Percentiles rank a stretch among this genome's conserved stretches.
These are phyloP conservation scores for Leptodactylus fallax DNA, from an alignment of 2,797 vertebrate species.

Conservation along the genomic window DNA sequence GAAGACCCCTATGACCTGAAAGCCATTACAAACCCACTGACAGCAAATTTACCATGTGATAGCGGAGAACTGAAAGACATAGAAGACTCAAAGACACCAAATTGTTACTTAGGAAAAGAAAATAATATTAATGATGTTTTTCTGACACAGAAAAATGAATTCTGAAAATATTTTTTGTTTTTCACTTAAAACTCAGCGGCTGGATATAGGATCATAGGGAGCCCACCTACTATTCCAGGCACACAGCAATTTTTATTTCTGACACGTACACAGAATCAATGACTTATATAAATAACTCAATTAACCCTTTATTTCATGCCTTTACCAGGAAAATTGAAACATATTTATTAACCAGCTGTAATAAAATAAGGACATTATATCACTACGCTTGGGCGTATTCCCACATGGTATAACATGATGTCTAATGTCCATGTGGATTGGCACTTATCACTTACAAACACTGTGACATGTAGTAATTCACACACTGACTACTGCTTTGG, in stretches of 20 bases:
- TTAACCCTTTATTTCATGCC: background rate
- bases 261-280: background rate
- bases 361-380: background rate
- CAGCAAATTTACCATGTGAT: constrained; percentile 48
- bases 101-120: constrained; percentile 28
- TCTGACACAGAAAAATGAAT: constrained; percentile 11
- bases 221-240: background rate
- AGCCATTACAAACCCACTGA: constrained; percentile 49
- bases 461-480: constrained; percentile 19
- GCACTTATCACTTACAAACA: background rate
- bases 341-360: background rate
- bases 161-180: constrained; percentile 18
- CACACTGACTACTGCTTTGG: background rate
- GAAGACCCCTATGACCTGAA: constrained; percentile 55
- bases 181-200: background rate
- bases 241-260: background rate
- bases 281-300: background rate
- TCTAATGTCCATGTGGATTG: background rate
- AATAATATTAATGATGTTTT: constrained; percentile 46
- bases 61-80: constrained; percentile 35
- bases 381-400: background rate
- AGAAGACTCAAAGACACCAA: constrained; percentile 45
- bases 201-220: background rate
- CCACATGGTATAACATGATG: background rate
- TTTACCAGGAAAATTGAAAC: background rate